Base-by-base conservation (phyloP, 2,888 invertebrate species). In the Geotrupes spiniger region DNA sequence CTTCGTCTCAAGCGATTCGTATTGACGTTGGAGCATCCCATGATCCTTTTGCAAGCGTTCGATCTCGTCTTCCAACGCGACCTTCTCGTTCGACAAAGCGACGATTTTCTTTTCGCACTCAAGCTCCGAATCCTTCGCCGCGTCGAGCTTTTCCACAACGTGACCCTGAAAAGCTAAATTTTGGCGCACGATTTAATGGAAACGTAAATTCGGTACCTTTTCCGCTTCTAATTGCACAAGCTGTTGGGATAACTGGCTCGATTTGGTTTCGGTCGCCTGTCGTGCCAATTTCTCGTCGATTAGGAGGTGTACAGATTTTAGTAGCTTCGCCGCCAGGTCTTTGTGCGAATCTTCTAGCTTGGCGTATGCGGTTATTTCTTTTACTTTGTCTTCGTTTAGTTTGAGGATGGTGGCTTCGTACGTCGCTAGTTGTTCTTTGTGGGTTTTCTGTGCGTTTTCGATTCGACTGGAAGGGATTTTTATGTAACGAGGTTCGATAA, bases 271-370 rank as follows among this genome's bases (percentile, higher is more conserved):
- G 4, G 54, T 38, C 26, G 60, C 58, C 50, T 60, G 60, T 12
- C 56, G 53, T n/a, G 42, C 39, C 25, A 63, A 49, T 51, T 64
- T 65, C 33, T 66, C 65, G 15, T 65, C 61, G 8, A 63, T 56
- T 16, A 62, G 39, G 36, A 60, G 51, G 47, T 63, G 63, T 10
- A 66, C 56, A 28, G 63, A 60, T 31, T 58, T 62, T 36, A 66
- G 50, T 12, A 66, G 58, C 42, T 63, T 65, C 9, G 54, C 52
- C 1, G 65, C 63, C 6, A 68, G 45, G 10, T 66, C 63, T 52
- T 65, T 63, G 36, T 66, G 66, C 0, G 64, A 53, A 44, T 61
- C 52, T 2, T 62, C 58, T 26, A 68, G 41, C 1, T 58, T 55
- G 1, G 49, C 41, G 41, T 63, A 61, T 8, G 55, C 54, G 4